Evolutionary conservation across 2,797 vertebrate genomes (phyloP), one percentile per base, ranked within the genome.

Genomic region (Lophius americanus): DNA sequence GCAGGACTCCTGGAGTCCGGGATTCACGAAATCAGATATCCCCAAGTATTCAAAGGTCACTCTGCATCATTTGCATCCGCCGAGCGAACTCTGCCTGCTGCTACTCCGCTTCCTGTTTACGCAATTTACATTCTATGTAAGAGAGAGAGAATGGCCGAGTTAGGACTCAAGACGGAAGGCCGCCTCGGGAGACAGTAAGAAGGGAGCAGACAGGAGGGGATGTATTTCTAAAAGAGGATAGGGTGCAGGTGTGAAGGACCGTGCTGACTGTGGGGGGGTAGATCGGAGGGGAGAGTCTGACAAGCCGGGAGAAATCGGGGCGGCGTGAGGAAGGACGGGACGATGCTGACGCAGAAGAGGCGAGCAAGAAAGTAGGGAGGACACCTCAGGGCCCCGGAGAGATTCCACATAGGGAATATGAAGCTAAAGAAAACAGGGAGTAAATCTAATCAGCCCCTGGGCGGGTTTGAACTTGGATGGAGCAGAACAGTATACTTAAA

Each of bases 41-140:
- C 79, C 68, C 69, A 78, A 82, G 64, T 87, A 87, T 73, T 60
- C 71, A 88, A 89, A 90, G 85, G 85, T 90, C 86, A 86, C 69
- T 9, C 23, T 63, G 80, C 62, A 87, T 85, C 78, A 74, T 50
- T 62, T 73, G 70, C 64, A 39, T 84, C 79, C 23, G 67, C 62
- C 74, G 76, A 78, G 64, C 77, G 38, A 66, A 72, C 73, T 41
- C 51, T 44, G 35, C 60, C 14, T n/a, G 38, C 68, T 67, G 33
- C 51, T 67, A 65, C 44, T 70, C 48, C 41, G 70, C 76, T 47
- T 76, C 66, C 69, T 14, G 76, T 23, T 65, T 82, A 65, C 63
- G 60, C 14, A 70, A 85, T 70, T 64, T 76, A 60, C 10, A 9
- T 46, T 61, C 68, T 75, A 83, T 62, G 51, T 64, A 61, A 77